Percentiles rank a stretch among this genome's conserved stretches.
phyloP scores from a whole-genome alignment of 2,888 invertebrate genomes.

The Amiota mariae region DNA sequence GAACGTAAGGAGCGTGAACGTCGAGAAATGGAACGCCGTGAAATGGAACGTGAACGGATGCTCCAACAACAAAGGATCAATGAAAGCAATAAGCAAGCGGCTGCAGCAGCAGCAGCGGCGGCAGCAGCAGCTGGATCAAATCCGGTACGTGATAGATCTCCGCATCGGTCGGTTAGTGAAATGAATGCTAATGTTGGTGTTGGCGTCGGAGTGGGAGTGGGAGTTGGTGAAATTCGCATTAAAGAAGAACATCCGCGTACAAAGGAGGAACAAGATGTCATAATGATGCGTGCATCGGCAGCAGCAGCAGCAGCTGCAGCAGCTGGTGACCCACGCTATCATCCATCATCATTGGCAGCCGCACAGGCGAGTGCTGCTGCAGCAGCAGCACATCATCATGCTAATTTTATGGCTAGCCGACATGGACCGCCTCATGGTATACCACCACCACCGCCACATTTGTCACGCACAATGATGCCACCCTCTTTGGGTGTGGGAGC shows the following conservation, averaged over 20 bases:
- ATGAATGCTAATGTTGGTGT: constrained; percentile 47
- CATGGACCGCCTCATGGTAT: constrained; percentile 74
- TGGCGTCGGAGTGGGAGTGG: constrained; percentile 8
- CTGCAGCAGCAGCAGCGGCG: constrained; percentile 70
- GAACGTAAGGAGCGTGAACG: constrained; percentile 77
- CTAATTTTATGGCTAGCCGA: constrained; percentile 73
- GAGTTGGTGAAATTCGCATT: constrained; percentile 69
- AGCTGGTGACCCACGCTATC: constrained; percentile 76
- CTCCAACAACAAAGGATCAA: constrained; percentile 77
- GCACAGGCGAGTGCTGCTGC: constrained; percentile 72
- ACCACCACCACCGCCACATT: constrained; percentile 75
- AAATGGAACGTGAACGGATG: constrained; percentile 78
- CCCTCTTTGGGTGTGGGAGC: constrained; percentile 73
- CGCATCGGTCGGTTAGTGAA: constrained; percentile 80
- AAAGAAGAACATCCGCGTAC: constrained; percentile 78
- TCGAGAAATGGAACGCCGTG: constrained; percentile 77
- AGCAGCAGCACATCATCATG: constrained; percentile 72
- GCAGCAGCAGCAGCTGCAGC: constrained; percentile 46
- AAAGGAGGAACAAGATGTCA: constrained; percentile 74
- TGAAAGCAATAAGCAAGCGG: constrained; percentile 74
- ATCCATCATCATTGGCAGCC: constrained; percentile 73
- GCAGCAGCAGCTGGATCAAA: constrained; percentile 63
- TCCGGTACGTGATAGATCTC: constrained; percentile 80
- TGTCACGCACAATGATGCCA: constrained; percentile 76
- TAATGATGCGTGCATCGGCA: constrained; percentile 72